Conservation (phyloP, 2,113 vertebrate species). For the Spermophilus dauricus region DNA sequence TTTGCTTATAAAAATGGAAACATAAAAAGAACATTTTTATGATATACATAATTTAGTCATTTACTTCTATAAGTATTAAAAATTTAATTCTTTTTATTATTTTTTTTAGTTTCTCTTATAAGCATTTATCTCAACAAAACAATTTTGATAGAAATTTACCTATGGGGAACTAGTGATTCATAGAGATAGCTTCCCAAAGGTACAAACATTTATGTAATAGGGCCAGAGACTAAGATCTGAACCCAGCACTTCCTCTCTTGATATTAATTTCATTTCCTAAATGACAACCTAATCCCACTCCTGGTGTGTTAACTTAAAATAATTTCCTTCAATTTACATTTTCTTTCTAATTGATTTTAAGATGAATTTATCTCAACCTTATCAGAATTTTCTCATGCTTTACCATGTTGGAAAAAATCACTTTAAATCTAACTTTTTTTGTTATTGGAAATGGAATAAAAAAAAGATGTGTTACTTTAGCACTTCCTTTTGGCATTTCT, state of each 20-base stretch:
- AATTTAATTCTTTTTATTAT: background rate
- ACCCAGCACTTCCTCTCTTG: background rate
- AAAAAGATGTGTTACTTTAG: background rate
- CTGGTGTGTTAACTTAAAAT: background rate
- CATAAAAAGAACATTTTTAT: background rate
- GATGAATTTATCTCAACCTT: background rate
- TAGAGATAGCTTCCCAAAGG: background rate
- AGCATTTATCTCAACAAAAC: background rate
- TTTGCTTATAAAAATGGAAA: conserved; percentile 45
- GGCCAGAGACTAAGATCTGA: background rate
- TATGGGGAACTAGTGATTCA: background rate
- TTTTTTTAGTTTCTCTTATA: background rate
- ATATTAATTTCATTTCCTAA: background rate
- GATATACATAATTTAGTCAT: conserved; percentile 16
- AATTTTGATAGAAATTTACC: background rate
- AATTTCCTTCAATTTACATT: background rate
- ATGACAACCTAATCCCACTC: background rate
- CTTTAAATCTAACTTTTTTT: conserved; percentile 53
- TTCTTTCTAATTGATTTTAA: conserved; percentile 12
- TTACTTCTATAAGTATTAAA: conserved; percentile 10
- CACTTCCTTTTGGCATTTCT: background rate
- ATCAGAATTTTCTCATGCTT: conserved; percentile 6
- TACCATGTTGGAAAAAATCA: background rate
- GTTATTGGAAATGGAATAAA: conserved; percentile 38
- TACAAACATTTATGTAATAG: background rate